These are phyloP conservation scores for Phrynocephalus versicolor DNA, from an alignment of 2,113 vertebrate species.

Conservation along the genomic window DNA sequence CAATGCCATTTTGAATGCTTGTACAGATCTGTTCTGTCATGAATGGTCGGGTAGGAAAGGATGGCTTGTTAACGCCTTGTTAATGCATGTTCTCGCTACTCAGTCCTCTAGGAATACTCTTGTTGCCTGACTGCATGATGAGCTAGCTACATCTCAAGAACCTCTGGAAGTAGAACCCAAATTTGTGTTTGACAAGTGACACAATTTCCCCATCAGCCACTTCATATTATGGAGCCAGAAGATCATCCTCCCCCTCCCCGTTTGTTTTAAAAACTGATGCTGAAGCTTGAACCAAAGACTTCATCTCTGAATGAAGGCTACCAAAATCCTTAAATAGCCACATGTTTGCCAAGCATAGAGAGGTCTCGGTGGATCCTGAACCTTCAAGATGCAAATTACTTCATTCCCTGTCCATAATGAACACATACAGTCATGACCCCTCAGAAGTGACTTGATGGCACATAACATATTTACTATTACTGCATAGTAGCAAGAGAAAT, in stretches of 20 bases:
- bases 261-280: background rate
- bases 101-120: too few relatives aligned
- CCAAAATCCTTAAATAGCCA: background rate
- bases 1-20: background rate
- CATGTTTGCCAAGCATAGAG: background rate
- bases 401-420: too few relatives aligned
- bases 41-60: background rate
- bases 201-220: background rate
- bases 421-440: too few relatives aligned
- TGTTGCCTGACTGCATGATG: background rate
- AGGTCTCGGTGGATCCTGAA: background rate
- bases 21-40: background rate
- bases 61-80: background rate
- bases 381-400: background rate
- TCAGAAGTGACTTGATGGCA: too few relatives aligned
- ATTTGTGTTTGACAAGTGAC: too few relatives aligned
- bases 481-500: too few relatives aligned
- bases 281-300: background rate
- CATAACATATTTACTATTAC: too few relatives aligned
- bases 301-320: background rate
- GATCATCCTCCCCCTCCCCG: too few relatives aligned
- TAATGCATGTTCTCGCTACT: background rate
- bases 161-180: background rate
- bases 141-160: background rate
- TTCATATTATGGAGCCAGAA: background rate